Evolutionary conservation across 37 sponge, comb jelly and placozoan species (phyloP), one percentile per base, ranked within the genome.

Genomic region (Chondrosia reniformis): DNA sequence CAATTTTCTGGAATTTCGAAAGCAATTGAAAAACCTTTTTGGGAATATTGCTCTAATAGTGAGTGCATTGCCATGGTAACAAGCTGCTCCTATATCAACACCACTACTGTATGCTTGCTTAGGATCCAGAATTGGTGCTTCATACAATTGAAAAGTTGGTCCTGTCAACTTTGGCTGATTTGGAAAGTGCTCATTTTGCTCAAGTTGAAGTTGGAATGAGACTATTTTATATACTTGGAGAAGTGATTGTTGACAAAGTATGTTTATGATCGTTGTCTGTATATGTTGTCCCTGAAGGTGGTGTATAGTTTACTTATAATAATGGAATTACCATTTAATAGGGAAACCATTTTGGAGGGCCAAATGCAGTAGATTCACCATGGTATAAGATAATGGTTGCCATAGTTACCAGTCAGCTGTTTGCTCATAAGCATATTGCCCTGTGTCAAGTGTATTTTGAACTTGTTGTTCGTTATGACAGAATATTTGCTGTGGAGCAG

Each of bases 391-490:
- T 90, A 84, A 90, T 90, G 91, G 64, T 25, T 30, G 73, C 71
- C 4, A 87, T 90, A 79, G 76, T 83, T 6, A 69, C 33, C 36
- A 93, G 93, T 46, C 45, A 45, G 7, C 65, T 89, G 4, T 82
- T 79, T 25, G 34, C 44, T 33, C 80, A 93, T 42, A 36, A 42
- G 22, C 95, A 94, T 49, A 65, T 55, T 21, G 95, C 88, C 22
- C 92, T 94, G 34, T 62, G 34, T 21, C 64, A 87, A 49, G 67
- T 90, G 96, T 96, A 80, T 78, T 89, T 93, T 72, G 96, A 96
- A 71, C 79, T 74, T 5, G 63, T 96, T 17, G 88, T 93, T 27
- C 42, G 96, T 43, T 92, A 89, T 79, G 96, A 93, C 40, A 93
- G 89, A 80, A 93, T 90, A 83, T 89, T 96, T 37, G 27, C 21